Evolutionary conservation across 2,888 invertebrate genomes (phyloP).

Genomic region (Malachius bipustulatus): DNA sequence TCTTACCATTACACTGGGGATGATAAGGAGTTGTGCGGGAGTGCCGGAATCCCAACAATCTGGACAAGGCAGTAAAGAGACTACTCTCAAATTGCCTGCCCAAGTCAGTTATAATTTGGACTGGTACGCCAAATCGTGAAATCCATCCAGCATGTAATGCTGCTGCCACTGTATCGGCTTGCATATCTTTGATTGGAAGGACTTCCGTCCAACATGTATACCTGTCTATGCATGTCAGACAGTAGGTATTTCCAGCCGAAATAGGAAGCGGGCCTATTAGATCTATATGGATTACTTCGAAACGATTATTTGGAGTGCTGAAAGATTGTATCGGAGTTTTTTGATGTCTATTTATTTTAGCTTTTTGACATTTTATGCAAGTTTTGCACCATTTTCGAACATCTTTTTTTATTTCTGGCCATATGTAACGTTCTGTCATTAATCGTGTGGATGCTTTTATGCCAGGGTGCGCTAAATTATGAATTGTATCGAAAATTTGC

Average conservation of each 20-base stretch:
- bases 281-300: conserved; percentile 7
- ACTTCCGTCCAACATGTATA: no score
- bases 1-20: conserved; percentile 12
- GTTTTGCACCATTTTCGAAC: conserved; percentile 6
- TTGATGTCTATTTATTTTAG: conserved; percentile 6
- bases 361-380: conserved; percentile 10
- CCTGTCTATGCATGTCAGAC: no score
- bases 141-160: conserved; percentile 11
- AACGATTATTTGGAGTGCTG: conserved; percentile 1
- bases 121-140: conserved; percentile 6
- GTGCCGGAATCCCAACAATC: no score
- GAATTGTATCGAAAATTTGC: conserved; percentile 4
- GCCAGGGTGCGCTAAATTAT: conserved; percentile 8
- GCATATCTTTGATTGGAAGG: conserved; percentile 7
- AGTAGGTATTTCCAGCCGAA: conserved; percentile 9
- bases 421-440: conserved; percentile 7
- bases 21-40: conserved; percentile 12
- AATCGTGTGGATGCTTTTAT: no score
- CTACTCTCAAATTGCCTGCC: no score
- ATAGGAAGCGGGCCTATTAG: conserved; percentile 7
- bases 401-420: conserved; percentile 9
- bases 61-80: no score
- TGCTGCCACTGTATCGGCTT: conserved; percentile 10
- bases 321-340: conserved; percentile 4
- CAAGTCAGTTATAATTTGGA: conserved; percentile 6